These are phyloP conservation scores for Linyphia triangularis DNA, from an alignment of 2,888 invertebrate genomes.

Conservation along the genomic window DNA sequence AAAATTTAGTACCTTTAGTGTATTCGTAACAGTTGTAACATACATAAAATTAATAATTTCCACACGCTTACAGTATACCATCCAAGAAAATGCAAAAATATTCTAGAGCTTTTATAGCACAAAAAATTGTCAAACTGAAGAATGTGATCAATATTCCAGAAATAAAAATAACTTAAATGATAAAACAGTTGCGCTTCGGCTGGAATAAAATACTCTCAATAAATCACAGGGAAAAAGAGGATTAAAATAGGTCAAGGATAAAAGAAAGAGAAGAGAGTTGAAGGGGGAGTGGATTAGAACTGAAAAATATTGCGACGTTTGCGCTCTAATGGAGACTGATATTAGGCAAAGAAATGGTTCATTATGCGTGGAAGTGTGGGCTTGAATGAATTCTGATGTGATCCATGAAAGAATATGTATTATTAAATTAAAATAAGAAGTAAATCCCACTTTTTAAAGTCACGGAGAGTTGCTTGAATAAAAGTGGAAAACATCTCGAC, in stretches of 20 bases:
- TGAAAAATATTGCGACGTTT: slow-evolving; percentile 10
- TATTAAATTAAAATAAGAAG: no score
- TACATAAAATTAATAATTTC: no score
- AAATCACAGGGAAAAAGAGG: slow-evolving; percentile 20
- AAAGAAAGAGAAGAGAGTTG: neutral
- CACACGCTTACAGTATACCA: no score
- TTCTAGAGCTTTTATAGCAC: neutral
- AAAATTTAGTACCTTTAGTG: no score
- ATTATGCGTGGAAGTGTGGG: slow-evolving; percentile 10
- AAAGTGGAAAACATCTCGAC: no score
- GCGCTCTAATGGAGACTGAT: slow-evolving; percentile 15
- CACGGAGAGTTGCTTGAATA: no score
- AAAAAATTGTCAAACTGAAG: neutral
- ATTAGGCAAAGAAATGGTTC: slow-evolving; percentile 6
- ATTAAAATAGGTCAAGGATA: slow-evolving; percentile 41
- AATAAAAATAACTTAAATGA: slow-evolving; percentile 31
- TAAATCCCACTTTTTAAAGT: no score
- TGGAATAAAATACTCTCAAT: slow-evolving; percentile 24
- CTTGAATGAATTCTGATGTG: neutral
- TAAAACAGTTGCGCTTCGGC: slow-evolving; percentile 39
- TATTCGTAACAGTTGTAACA: no score
- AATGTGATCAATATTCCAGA: slow-evolving; percentile 23
- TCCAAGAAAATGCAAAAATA: neutral
- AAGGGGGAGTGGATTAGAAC: neutral
- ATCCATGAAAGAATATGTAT: slow-evolving; percentile 8